Conservation (phyloP, 2,888 invertebrate species). For the Tridacna crocea region DNA sequence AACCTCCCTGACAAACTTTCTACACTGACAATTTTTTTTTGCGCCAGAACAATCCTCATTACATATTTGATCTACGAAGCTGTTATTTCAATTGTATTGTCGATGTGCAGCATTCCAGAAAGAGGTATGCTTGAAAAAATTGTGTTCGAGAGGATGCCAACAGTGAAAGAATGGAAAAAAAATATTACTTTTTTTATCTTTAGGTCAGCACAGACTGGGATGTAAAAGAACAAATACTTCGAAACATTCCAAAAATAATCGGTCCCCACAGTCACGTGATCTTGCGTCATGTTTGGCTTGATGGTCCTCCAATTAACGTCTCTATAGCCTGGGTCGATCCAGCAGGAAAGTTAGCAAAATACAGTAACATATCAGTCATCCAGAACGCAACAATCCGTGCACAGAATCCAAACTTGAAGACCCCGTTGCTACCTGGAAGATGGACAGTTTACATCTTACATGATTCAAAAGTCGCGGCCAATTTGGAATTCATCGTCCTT, state of each 20-base stretch:
- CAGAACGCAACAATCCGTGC: constrained; percentile 87
- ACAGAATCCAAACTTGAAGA: constrained; percentile 90
- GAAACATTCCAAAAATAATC: constrained; percentile 88
- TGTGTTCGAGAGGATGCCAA: no score
- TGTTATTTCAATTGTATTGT: no score
- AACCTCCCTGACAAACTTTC: no score
- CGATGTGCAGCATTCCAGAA: no score
- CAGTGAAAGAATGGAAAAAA: no score
- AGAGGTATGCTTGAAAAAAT: no score
- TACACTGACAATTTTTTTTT: no score
- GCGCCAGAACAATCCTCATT: no score
- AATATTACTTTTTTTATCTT: no score
- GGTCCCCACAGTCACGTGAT: constrained; percentile 79
- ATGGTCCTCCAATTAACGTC: constrained; percentile 86
- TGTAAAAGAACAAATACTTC: constrained; percentile 95
- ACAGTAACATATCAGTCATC: constrained; percentile 90
- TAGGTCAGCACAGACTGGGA: constrained; percentile 95
- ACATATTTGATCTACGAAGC: no score
- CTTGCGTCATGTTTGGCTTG: constrained; percentile 77
- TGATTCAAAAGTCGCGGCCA: constrained; percentile 87
- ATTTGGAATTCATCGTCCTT: constrained; percentile 90
- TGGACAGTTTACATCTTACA: constrained; percentile 90
- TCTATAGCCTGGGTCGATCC: constrained; percentile 95
- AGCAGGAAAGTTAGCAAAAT: constrained; percentile 90
- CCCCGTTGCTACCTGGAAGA: constrained; percentile 92